These are phyloP conservation scores for Pherbina coryleti DNA, from an alignment of 2,888 invertebrate species.

Conservation along the genomic window DNA sequence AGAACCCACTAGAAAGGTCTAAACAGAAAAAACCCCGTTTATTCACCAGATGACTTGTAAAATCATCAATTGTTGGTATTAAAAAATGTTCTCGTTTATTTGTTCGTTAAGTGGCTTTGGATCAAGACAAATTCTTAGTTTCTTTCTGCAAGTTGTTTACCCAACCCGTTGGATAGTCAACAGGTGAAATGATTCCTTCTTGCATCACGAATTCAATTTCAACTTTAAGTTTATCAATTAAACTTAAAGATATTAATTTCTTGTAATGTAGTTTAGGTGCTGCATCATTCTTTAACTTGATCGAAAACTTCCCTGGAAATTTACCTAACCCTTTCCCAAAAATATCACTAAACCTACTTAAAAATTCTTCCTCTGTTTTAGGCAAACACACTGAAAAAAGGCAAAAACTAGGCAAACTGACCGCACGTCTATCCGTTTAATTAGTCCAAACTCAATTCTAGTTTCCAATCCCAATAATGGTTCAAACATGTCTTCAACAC, in stretches of 20 bases:
- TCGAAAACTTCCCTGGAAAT: slow-evolving; percentile 37
- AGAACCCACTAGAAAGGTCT: slow-evolving; percentile 40
- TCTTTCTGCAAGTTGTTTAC: slow-evolving; percentile 47
- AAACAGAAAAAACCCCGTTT: slow-evolving; percentile 46
- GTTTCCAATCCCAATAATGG: slow-evolving; percentile 28
- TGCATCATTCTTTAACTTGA: slow-evolving; percentile 42
- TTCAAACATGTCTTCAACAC: slow-evolving; percentile 36
- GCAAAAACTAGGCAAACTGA: too few species aligned
- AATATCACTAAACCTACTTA: too few species aligned
- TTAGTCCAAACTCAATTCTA: slow-evolving; percentile 16
- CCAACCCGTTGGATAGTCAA: slow-evolving; percentile 48
- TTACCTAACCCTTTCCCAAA: too few species aligned
- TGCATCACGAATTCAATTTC: slow-evolving; percentile 42
- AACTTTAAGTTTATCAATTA: slow-evolving; percentile 38
- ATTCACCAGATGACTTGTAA: slow-evolving; percentile 37
- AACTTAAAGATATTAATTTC: slow-evolving; percentile 24
- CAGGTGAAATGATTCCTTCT: slow-evolving; percentile 44
- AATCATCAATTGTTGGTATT: slow-evolving; percentile 52
- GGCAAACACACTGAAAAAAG: too few species aligned
- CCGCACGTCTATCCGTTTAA: slow-evolving; percentile 38
- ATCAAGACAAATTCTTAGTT: slow-evolving; percentile 44
- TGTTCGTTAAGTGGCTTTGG: slow-evolving; percentile 51
- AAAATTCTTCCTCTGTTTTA: too few species aligned
- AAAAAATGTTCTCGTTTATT: slow-evolving; percentile 52
- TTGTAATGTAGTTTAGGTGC: slow-evolving; percentile 45